Base-by-base conservation (phyloP, 2,113 vertebrate species). In the Cebus imitator region DNA sequence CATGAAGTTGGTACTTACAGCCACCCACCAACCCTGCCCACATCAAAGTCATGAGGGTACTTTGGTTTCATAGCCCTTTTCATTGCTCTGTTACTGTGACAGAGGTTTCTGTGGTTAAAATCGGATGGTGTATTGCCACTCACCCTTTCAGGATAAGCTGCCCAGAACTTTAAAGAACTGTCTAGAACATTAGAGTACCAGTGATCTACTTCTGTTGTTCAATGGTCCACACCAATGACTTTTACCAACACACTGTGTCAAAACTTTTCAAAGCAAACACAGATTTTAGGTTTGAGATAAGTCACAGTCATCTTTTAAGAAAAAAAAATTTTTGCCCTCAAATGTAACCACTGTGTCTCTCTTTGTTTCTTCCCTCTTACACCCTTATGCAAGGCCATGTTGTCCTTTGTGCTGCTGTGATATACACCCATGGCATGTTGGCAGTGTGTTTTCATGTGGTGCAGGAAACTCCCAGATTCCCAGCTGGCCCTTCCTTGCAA, bases 91-190 rank as follows among this genome's bases (percentile, higher is more conserved):
- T 95, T 86, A 91, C 89, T 81, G 35, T 93, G 72, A 86, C 93
- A 78, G 64, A 97, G 97, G 96, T 97, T 97, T 97, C 81, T 98
- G 95, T 97, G 96, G 96, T 97, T 98, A 95, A 96, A 97, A 87
- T 96, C 61, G 81, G n/a, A 55, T 40, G 6, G 50, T 84, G 9
- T 48, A 16, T 95, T 84, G 50, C 57, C 80, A 88, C 40, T 85
- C 83, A 81, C 17, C 58, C 92, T 55, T 35, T 96, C 35, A 93
- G 76, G 52, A 55, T 86, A 91, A 97, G 70, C 58, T 95, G 40
- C 70, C 66, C 94, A 97, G 79, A 94, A 87, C 35, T 90, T 90
- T 79, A 72, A 92, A 91, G 64, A 79, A 57, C 73, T 66, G 40
- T 18, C 20, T 89, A 86, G 87, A 91, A 45, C 16, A 17, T 45